Percentiles rank a stretch among this genome's conserved stretches.
phyloP scores from a whole-genome alignment of 2,888 invertebrate genomes.

The Sicus ferrugineus region DNA sequence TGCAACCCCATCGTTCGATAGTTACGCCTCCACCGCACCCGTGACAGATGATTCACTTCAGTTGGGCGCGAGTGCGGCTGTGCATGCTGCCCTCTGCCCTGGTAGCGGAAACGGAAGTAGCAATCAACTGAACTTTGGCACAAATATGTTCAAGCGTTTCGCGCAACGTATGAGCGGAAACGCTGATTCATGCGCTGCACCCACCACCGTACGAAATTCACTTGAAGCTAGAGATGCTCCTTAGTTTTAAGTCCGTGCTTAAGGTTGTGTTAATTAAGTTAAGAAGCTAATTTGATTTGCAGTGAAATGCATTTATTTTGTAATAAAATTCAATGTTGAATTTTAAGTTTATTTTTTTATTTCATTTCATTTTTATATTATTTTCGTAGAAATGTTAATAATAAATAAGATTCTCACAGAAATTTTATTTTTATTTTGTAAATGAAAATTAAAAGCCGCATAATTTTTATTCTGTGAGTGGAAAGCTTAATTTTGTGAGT shows the following conservation, averaged over 20 bases:
- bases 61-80: constrained; percentile 37
- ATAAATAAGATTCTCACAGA: neutral
- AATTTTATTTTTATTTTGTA: too few relatives aligned
- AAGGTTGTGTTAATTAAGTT: constrained; percentile 1
- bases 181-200: constrained; percentile 36
- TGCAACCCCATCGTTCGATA: constrained; percentile 43
- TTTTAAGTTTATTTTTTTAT: neutral
- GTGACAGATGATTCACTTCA: constrained; percentile 38
- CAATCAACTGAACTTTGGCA: constrained; percentile 55
- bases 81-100: neutral
- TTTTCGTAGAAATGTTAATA: neutral
- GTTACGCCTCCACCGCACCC: constrained; percentile 39
- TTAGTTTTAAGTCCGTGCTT: constrained; percentile 31
- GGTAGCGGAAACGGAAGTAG: constrained; percentile 40
- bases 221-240: neutral
- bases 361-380: neutral
- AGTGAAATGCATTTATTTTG: constrained; percentile 7
- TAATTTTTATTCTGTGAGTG: too few relatives aligned
- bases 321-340: constrained; percentile 7
- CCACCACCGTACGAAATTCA: constrained; percentile 17
- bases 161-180: constrained; percentile 59
- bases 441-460: too few relatives aligned
- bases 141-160: constrained; percentile 63
- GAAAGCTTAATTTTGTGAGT: too few relatives aligned
- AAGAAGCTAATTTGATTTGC: neutral